These are phyloP conservation scores for Cavia porcellus DNA, from an alignment of 2,113 vertebrate genomes.

Conservation along the genomic window DNA sequence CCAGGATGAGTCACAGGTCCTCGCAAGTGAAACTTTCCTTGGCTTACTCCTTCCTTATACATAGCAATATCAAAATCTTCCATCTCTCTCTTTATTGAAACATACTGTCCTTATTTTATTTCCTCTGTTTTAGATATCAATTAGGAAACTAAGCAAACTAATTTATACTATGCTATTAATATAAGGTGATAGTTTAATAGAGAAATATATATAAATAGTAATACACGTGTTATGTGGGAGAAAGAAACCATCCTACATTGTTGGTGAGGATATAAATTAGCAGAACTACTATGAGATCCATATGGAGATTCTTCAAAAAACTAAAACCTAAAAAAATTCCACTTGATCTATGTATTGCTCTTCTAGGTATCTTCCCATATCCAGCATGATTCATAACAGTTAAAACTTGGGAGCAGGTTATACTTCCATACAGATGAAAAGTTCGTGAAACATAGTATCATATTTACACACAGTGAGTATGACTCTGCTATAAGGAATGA, in stretches of 20 bases:
- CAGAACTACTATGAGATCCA: not conserved
- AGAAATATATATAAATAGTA: not conserved
- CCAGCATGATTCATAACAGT: not conserved
- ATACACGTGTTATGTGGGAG: not conserved
- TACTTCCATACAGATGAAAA: not conserved
- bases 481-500: not conserved
- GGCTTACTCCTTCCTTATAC: not conserved
- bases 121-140: not conserved
- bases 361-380: not conserved
- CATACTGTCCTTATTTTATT: not conserved
- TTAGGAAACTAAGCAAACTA: not conserved
- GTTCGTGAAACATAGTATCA: not conserved
- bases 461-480: not conserved
- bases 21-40: not conserved
- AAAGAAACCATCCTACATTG: not conserved
- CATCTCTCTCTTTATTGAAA: not conserved
- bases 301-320: not conserved
- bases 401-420: not conserved
- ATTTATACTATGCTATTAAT: not conserved
- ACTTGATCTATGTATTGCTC: not conserved
- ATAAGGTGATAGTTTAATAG: not conserved
- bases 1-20: accelerated
- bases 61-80: not conserved
- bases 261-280: not conserved
- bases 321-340: not conserved